phyloP scores from a whole-genome alignment of 1,140 invertebrate species.

The Pseudobourletiella spinata region DNA sequence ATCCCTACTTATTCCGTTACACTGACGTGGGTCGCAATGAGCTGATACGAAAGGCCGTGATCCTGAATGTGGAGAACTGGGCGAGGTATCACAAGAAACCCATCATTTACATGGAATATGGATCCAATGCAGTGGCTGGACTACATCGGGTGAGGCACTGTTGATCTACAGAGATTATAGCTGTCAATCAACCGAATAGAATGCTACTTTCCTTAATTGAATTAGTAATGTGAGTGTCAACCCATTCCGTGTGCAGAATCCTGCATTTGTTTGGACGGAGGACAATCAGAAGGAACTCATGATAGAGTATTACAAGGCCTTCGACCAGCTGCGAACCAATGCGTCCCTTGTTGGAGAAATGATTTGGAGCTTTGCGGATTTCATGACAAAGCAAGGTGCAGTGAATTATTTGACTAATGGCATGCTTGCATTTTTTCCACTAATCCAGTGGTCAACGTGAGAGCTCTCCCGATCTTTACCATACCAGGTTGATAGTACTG shows the following conservation, averaged over 20 bases:
- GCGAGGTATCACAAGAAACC: conserved; percentile 46
- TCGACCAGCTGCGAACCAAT: conserved; percentile 45
- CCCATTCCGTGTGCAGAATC: too few species aligned
- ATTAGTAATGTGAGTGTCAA: too few species aligned
- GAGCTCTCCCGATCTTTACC: too few species aligned
- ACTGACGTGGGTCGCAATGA: conserved; percentile 46
- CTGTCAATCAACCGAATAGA: too few species aligned
- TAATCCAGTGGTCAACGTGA: too few species aligned
- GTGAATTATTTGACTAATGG: not conserved
- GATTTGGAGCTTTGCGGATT: conserved; percentile 53
- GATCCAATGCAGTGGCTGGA: conserved; percentile 53
- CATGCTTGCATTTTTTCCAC: not conserved
- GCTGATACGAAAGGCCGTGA: conserved; percentile 43
- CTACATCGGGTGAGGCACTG: conserved; percentile 47
- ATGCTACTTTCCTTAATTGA: too few species aligned
- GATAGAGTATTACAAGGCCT: conserved; percentile 47
- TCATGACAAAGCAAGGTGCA: conserved; percentile 44
- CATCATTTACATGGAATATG: conserved; percentile 56
- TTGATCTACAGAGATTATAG: too few species aligned
- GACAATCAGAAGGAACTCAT: conserved; percentile 55
- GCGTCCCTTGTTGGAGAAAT: conserved; percentile 50
- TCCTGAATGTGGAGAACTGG: conserved; percentile 41
- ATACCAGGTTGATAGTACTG: too few species aligned
- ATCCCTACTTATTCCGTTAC: conserved; percentile 56
- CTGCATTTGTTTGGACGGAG: conserved; percentile 50